Evolutionary conservation across 64 coral and sea anemone genomes (phyloP), one percentile per base, ranked within the genome.

Genomic region (Pachyseris speciosa): DNA sequence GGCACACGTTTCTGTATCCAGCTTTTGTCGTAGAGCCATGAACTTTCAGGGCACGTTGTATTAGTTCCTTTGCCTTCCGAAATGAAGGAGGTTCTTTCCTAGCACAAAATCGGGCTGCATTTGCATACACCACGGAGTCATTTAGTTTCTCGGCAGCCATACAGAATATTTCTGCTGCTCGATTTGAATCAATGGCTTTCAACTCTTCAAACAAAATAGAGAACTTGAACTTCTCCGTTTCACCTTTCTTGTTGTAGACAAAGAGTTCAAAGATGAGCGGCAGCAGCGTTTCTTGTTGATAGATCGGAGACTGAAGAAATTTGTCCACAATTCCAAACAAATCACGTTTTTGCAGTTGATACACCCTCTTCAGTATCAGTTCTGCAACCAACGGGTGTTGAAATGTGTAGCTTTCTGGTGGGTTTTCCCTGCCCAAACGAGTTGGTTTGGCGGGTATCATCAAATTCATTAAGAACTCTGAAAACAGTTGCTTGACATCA

Each of bases 361-460:
- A 84, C 45, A 80, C 61, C 30, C 44, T 86, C 13, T 85, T 84
- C 15, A 94, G 79, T 5, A 94, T 71, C 4, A 94, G 31, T n/a
- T 94, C 86, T 58, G 92, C 92, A 8, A 94, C 92, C 50, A 84
- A 31, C 0, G 67, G 92, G 40, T 94, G 92, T 60, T 94, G 92
- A 9, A 94, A 76, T 0, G 92, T 89, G 69, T 94, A 94, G 5
- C 39, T 65, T 81, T 88, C 67, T 25, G 50, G 81, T 40, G 42
- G 71, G 22, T 67, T 49, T 41, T 92, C 58, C 9, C 24, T 73
- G 15, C 26, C 64, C 37, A 9, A 69, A 49, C 37, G 41, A 27
- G 31, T 39, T 57, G 91, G 83, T 48, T 70, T 87, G 17, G 60
- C 28, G 13, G 67, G 91, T 53, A 89, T 73, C 92, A 94, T 94